Evolutionary conservation across 2,797 vertebrate species (phyloP).

Genomic region (Anolis apletophallus): DNA sequence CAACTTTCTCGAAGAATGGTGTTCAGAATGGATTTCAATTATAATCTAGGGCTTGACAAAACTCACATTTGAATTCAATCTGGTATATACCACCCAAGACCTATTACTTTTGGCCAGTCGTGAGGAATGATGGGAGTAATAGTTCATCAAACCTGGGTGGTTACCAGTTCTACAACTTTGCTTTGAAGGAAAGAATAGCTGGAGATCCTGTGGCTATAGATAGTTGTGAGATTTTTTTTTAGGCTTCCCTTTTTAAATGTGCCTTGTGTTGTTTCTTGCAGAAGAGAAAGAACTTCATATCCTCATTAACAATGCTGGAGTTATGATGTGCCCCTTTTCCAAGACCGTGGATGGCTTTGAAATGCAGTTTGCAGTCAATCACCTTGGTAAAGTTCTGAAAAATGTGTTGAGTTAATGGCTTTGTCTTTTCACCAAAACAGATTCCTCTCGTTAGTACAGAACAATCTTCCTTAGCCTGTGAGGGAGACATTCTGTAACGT

Average conservation of each 20-base stretch:
- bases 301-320: constrained; percentile 94
- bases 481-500: too few relatives aligned
- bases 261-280: constrained; percentile 70
- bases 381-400: constrained; percentile 84
- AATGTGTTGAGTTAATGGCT: neutral
- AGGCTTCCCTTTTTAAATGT: constrained; percentile 20
- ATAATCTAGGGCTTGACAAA: too few relatives aligned
- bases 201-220: too few relatives aligned
- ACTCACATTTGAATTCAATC: too few relatives aligned
- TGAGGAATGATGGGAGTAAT: neutral
- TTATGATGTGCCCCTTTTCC: constrained; percentile 94
- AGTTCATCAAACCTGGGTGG: neutral
- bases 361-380: constrained; percentile 96
- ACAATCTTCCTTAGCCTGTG: too few relatives aligned
- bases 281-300: constrained; percentile 92
- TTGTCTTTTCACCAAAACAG: neutral
- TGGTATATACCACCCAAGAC: too few relatives aligned
- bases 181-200: neutral
- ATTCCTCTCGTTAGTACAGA: neutral
- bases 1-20: too few relatives aligned
- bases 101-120: neutral
- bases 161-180: neutral
- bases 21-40: too few relatives aligned
- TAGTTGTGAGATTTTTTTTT: neutral
- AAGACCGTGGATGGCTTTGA: constrained; percentile 95